phyloP scores from a whole-genome alignment of 2,888 invertebrate genomes.

The Parnassius mnemosyne region DNA sequence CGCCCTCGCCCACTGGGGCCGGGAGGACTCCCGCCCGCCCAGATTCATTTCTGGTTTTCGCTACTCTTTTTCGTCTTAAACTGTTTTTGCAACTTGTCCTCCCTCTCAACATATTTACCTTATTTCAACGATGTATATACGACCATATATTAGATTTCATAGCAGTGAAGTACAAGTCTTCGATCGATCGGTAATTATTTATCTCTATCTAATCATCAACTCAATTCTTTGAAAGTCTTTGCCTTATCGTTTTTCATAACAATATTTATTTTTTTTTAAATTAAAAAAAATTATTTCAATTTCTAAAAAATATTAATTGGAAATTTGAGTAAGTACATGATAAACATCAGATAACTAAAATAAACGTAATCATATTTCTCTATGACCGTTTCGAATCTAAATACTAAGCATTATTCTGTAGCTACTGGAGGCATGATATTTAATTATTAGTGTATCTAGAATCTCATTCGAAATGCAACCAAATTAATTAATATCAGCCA shows the following conservation, averaged over 20 bases:
- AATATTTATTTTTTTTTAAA: no score
- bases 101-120: conserved; percentile 47
- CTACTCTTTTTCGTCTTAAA: conserved; percentile 77
- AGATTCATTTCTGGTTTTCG: conserved; percentile 77
- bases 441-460: conserved; percentile 11
- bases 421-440: neutral
- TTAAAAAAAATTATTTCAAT: no score
- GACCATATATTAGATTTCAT: conserved; percentile 16
- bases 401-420: neutral
- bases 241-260: no score
- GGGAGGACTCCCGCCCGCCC: conserved; percentile 63
- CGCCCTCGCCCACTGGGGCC: conserved; percentile 53
- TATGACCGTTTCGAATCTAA: neutral
- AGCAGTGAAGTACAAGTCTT: conserved; percentile 9
- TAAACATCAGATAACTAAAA: no score
- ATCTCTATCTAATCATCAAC: no score
- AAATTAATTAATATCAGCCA: conserved; percentile 19
- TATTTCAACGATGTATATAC: conserved; percentile 33
- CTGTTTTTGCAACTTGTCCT: conserved; percentile 69
- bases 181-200: neutral
- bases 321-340: no score
- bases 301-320: no score
- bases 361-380: no score
- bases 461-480: conserved; percentile 18
- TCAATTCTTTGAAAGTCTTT: no score